These are phyloP conservation scores for Morone chrysops DNA, from an alignment of 2,113 vertebrate species.

Conservation along the genomic window DNA sequence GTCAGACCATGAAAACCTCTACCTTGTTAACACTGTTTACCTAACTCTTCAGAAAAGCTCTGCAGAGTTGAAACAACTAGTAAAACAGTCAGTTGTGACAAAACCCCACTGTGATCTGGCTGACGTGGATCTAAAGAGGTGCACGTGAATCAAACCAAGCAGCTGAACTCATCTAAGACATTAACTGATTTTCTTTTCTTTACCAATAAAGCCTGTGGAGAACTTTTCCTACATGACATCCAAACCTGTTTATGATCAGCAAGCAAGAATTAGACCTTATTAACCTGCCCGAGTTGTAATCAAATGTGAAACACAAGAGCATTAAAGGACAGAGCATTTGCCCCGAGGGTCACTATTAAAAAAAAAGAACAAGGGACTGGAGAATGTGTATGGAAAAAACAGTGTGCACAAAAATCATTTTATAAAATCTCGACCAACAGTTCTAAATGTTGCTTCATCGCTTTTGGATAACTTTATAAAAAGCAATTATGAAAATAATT, in stretches of 20 bases:
- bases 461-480: conserved; percentile 22
- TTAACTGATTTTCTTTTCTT: conserved; percentile 26
- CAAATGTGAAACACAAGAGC: conserved; percentile 13
- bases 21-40: conserved; percentile 81
- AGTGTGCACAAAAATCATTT: neutral
- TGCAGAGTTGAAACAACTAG: conserved; percentile 72
- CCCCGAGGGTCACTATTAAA: conserved; percentile 23
- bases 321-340: conserved; percentile 42
- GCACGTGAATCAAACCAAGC: conserved; percentile 41
- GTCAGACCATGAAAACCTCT: conserved; percentile 66
- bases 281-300: conserved; percentile 9
- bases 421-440: conserved; percentile 5
- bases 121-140: conserved; percentile 52
- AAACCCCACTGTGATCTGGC: conserved; percentile 71
- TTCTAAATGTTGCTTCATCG: conserved; percentile 26
- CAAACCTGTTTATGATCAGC: conserved; percentile 29
- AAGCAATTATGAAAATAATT: conserved; percentile 49
- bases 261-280: conserved; percentile 23
- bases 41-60: conserved; percentile 74
- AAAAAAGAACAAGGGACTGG: conserved; percentile 39
- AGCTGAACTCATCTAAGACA: conserved; percentile 19
- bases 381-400: conserved; percentile 17
- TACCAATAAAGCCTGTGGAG: neutral
- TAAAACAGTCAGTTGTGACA: conserved; percentile 68
- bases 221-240: neutral